Conservation (phyloP, 2,888 invertebrate genomes). For the Geotrupes spiniger region DNA sequence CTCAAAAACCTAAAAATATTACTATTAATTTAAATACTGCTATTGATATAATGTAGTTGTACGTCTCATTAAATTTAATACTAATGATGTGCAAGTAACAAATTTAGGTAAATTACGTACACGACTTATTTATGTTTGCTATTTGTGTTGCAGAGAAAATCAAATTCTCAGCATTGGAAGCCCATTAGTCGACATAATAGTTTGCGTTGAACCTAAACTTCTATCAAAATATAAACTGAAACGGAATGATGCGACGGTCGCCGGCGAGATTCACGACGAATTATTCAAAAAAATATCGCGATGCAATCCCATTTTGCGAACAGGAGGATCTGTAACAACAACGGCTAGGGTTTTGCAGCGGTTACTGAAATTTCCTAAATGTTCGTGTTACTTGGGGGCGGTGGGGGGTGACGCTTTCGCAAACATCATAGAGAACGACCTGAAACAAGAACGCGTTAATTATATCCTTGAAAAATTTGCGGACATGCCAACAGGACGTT, state of each 20-base stretch:
- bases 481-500: conserved; percentile 27
- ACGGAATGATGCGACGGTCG: conserved; percentile 26
- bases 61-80: no score
- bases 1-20: no score
- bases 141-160: conserved; percentile 15
- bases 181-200: conserved; percentile 32
- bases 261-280: conserved; percentile 10
- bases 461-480: conserved; percentile 22
- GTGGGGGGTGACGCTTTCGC: conserved; percentile 30
- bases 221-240: conserved; percentile 29
- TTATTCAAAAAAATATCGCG: conserved; percentile 26
- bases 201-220: conserved; percentile 27
- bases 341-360: conserved; percentile 28
- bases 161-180: conserved; percentile 27
- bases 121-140: no score
- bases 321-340: conserved; percentile 34
- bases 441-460: conserved; percentile 25
- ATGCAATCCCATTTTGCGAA: conserved; percentile 18
- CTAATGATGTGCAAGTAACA: no score
- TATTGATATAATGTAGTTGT: no score
- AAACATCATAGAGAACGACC: conserved; percentile 22
- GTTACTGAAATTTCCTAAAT: conserved; percentile 16
- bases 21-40: no score
- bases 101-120: no score
- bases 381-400: conserved; percentile 28